These are phyloP conservation scores for Drosophila prolongata DNA, from an alignment of 2,888 invertebrate species.

Conservation along the genomic window DNA sequence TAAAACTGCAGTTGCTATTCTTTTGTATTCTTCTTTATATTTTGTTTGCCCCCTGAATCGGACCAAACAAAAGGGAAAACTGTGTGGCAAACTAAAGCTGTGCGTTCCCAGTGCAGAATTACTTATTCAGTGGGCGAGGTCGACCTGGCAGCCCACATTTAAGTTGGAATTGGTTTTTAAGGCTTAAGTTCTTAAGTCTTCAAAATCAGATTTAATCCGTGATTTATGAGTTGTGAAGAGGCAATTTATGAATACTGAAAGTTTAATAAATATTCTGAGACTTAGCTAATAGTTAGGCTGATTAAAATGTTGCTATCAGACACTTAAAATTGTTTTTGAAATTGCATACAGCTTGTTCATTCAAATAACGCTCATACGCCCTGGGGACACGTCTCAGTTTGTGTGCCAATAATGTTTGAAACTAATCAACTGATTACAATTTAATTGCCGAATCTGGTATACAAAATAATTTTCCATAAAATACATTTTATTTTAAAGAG, in stretches of 20 bases:
- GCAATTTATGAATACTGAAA: conserved; percentile 15
- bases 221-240: conserved; percentile 37
- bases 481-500: neutral
- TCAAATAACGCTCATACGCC: conserved; percentile 13
- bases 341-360: conserved; percentile 1
- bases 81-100: conserved; percentile 18
- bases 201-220: conserved; percentile 38
- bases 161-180: conserved; percentile 38
- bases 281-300: neutral
- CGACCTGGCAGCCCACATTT: conserved; percentile 7
- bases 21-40: neutral
- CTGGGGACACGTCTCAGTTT: conserved; percentile 8
- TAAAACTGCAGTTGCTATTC: conserved; percentile 23
- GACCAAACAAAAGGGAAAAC: conserved; percentile 29
- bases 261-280: conserved; percentile 5
- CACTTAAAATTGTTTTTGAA: conserved; percentile 1
- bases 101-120: conserved; percentile 16
- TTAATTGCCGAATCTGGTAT: conserved; percentile 10
- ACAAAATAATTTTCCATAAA: neutral
- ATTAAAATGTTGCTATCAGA: conserved; percentile 8
- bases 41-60: conserved; percentile 19
- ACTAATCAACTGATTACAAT: conserved; percentile 11
- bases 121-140: conserved; percentile 35
- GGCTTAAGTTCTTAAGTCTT: conserved; percentile 38
- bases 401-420: conserved; percentile 8